phyloP scores from a whole-genome alignment of 2,888 invertebrate genomes.

The Prosapia bicincta region DNA sequence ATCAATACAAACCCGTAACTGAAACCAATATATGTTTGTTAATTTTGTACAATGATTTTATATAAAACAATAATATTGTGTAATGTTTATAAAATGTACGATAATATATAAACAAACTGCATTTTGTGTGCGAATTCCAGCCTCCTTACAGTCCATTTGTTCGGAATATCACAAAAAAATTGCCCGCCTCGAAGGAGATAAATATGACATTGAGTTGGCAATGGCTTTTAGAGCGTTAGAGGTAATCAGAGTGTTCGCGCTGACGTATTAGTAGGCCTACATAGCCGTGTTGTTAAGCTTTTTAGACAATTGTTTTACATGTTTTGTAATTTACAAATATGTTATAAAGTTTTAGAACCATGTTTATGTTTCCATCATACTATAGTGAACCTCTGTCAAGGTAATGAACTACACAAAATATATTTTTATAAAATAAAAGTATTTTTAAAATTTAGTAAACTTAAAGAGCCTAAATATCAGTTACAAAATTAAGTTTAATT shows the following conservation, averaged over 20 bases:
- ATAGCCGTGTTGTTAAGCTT: neutral
- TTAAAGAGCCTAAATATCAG: too few relatives aligned
- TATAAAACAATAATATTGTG: too few relatives aligned
- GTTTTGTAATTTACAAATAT: neutral
- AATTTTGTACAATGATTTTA: too few relatives aligned
- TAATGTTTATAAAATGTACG: too few relatives aligned
- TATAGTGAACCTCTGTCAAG: too few relatives aligned
- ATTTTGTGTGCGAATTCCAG: conserved; percentile 31
- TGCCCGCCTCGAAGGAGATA: conserved; percentile 91
- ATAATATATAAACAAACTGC: too few relatives aligned
- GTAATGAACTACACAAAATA: too few relatives aligned
- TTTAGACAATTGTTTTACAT: neutral
- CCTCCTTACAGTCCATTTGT: conserved; percentile 38
- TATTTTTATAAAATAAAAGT: too few relatives aligned
- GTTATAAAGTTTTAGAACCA: neutral
- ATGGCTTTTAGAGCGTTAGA: conserved; percentile 57
- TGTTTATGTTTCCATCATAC: neutral
- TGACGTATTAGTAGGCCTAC: neutral
- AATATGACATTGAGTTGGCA: conserved; percentile 98
- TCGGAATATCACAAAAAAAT: conserved; percentile 89
- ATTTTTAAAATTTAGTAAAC: too few relatives aligned
- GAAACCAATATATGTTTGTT: too few relatives aligned
- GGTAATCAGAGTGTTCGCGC: conserved; percentile 32
- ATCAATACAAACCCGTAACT: too few relatives aligned
- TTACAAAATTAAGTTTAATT: too few relatives aligned